Conservation (phyloP, 2,113 vertebrate species). For the Circaetus gallicus region DNA sequence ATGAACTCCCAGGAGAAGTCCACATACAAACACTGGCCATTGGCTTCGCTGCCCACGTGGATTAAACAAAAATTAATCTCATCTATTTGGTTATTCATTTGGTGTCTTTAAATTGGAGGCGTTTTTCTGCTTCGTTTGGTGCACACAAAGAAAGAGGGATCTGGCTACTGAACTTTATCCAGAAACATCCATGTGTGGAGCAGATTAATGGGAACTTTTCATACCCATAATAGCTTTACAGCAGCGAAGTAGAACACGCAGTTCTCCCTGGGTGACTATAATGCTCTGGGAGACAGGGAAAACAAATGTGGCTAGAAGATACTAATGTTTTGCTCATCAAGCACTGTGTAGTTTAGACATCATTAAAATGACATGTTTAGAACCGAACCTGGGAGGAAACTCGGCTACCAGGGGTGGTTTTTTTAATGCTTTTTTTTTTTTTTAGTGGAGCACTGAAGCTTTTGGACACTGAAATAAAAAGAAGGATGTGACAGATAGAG, state of each 20-base stretch:
- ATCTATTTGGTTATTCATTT: constrained; percentile 63
- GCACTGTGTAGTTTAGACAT: background rate
- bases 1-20: constrained; percentile 20
- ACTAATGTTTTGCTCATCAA: constrained; percentile 18
- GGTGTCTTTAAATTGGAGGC: constrained; percentile 63
- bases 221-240: constrained; percentile 61
- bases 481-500: constrained; percentile 48
- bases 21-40: constrained; percentile 13
- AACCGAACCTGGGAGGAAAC: background rate
- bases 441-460: background rate
- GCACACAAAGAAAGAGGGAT: constrained; percentile 53
- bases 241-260: constrained; percentile 32
- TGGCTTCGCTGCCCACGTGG: constrained; percentile 14
- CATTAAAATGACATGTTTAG: constrained; percentile 3
- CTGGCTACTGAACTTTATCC: constrained; percentile 66
- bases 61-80: constrained; percentile 59
- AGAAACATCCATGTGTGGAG: constrained; percentile 69
- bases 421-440: background rate
- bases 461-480: constrained; percentile 33
- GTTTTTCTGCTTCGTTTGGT: constrained; percentile 68
- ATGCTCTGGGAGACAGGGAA: background rate
- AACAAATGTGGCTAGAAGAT: constrained; percentile 11
- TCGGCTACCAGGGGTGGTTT: background rate
- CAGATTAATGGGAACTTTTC: constrained; percentile 70
- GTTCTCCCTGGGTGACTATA: constrained; percentile 11